Conservation (phyloP, 30 jellyfish, hydroid and myxozoan genomes). For the Pelagia noctiluca region DNA sequence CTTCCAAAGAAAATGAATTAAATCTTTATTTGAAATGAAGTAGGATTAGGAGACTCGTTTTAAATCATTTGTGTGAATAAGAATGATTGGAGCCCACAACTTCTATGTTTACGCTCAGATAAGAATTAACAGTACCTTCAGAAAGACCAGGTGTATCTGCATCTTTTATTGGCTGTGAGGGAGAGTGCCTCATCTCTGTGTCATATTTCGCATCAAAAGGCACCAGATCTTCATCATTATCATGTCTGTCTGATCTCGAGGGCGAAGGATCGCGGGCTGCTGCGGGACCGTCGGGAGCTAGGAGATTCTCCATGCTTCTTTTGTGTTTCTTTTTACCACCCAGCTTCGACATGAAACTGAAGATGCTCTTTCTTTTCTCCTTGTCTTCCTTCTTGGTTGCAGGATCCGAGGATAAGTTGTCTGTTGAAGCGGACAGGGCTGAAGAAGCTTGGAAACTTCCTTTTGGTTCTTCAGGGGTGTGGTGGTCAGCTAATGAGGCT, state of each 20-base stretch:
- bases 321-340: slow-evolving; percentile 69
- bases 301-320: slow-evolving; percentile 63
- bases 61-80: no score
- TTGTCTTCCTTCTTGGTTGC: slow-evolving; percentile 39
- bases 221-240: slow-evolving; percentile 60
- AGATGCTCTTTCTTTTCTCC: slow-evolving; percentile 54
- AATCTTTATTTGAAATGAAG: no score
- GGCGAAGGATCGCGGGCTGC: neutral
- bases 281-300: slow-evolving; percentile 45
- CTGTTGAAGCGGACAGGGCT: slow-evolving; percentile 42
- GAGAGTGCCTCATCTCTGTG: neutral
- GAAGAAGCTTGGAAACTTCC: neutral
- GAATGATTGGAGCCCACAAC: no score
- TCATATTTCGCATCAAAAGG: slow-evolving; percentile 56
- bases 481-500: no score
- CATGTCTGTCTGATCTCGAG: slow-evolving; percentile 10
- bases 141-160: no score
- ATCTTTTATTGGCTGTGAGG: neutral
- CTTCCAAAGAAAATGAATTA: no score
- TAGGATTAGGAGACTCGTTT: no score
- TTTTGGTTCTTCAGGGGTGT: no score
- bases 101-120: no score
- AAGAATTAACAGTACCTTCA: no score
- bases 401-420: slow-evolving; percentile 14
- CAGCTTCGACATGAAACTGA: slow-evolving; percentile 54